Conservation (phyloP, 2,797 vertebrate species). For the Labroides dimidiatus region DNA sequence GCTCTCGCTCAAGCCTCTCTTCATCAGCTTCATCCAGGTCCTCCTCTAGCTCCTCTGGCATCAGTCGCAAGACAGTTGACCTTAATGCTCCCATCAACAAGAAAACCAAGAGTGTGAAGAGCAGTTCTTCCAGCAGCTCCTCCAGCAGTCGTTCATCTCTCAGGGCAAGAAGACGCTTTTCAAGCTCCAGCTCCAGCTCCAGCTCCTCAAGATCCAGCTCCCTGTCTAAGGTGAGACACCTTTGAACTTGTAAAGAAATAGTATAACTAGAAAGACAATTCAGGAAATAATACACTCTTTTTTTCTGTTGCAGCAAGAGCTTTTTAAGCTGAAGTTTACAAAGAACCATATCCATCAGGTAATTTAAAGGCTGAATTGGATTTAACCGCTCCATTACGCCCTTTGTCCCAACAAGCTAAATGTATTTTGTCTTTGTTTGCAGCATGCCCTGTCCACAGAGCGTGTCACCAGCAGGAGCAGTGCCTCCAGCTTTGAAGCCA, state of each 20-base stretch:
- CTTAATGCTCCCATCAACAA: background rate
- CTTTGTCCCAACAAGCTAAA: conserved; percentile 21
- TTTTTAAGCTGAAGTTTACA: conserved; percentile 56
- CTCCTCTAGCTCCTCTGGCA: conserved; percentile 59
- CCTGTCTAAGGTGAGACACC: conserved; percentile 58
- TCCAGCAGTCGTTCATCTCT: conserved; percentile 34
- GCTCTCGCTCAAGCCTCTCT: conserved; percentile 34
- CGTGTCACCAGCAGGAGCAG: conserved; percentile 66
- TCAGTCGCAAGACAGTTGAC: conserved; percentile 22
- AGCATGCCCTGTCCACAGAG: conserved; percentile 63
- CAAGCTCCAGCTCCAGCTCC: conserved; percentile 37
- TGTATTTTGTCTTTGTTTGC: conserved; percentile 29
- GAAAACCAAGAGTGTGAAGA: conserved; percentile 30
- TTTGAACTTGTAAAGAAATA: background rate
- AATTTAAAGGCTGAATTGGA: conserved; percentile 12
- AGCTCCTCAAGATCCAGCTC: conserved; percentile 44
- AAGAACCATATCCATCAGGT: conserved; percentile 77
- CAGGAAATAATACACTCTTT: background rate
- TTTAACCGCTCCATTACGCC: background rate
- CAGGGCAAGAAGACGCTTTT: conserved; percentile 23
- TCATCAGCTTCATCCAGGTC: conserved; percentile 51
- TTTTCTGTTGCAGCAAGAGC: conserved; percentile 56
- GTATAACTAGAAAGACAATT: background rate
- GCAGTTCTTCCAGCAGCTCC: conserved; percentile 18
- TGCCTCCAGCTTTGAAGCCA: conserved; percentile 78